Conservation (phyloP, 2,888 invertebrate genomes). For the Apamea epomidion region DNA sequence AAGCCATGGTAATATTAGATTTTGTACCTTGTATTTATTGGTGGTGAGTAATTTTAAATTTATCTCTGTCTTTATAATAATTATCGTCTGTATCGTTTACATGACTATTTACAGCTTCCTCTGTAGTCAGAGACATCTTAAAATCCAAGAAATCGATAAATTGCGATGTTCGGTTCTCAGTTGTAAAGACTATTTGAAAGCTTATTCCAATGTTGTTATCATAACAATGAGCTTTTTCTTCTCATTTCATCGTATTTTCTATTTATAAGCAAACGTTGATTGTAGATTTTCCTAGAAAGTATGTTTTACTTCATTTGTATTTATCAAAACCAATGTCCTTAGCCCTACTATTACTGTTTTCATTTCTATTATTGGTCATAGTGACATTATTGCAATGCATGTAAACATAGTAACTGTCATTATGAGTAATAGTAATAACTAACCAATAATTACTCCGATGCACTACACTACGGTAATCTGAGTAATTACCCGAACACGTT, state of each 20-base stretch:
- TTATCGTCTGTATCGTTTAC: constrained; percentile 24
- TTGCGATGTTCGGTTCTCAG: not conserved
- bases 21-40: constrained; percentile 37
- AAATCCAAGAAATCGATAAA: constrained; percentile 3
- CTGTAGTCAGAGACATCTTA: not conserved
- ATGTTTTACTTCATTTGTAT: not conserved
- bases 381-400: not conserved
- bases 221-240: not conserved
- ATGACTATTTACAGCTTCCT: constrained; percentile 1
- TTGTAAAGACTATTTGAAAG: not conserved
- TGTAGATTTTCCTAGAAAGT: not conserved
- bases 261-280: not conserved
- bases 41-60: constrained; percentile 18
- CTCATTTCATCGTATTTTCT: not conserved
- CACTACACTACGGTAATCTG: constrained; percentile 7
- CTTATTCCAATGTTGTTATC: not conserved
- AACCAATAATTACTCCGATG: constrained; percentile 16
- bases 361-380: not conserved
- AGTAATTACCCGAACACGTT: constrained; percentile 30
- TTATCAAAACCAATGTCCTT: not conserved
- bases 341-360: not conserved
- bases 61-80: not conserved
- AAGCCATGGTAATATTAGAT: constrained; percentile 41
- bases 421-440: not conserved
- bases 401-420: not conserved